Base-by-base conservation (phyloP, 2,797 vertebrate species). In the Synaphobranchus kaupii region DNA sequence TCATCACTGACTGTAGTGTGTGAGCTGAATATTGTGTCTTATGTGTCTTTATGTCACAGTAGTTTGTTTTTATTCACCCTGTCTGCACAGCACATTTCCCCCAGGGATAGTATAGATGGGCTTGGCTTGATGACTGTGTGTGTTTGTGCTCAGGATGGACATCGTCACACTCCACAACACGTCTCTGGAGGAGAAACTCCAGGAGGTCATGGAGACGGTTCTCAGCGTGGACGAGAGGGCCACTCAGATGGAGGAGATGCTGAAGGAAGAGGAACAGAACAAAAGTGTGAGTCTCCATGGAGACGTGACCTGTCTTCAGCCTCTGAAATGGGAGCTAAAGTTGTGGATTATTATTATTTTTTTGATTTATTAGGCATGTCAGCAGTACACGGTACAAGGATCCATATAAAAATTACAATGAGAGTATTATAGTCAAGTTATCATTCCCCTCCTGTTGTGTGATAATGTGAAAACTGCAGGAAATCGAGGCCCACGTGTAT, bases 171-270 rank as follows among this genome's bases (percentile, higher is more conserved):
- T 90, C 84, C 92, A 95, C 90, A 98, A 96, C 60, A 25, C 87
- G n/a, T 92, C 89, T 0, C 94, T 98, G 88, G 92, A 92, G 66
- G 92, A 94, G 88, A 98, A 97, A 91, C 94, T 98, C 89, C 94
- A 92, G 81, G 71, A 86, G 5, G 94, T 96, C 85, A 97, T 92
- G 4, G 95, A 98, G 91, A 94, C 95, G 0, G 94, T 94, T 0
- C 92, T 98, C 48, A 96, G 93, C 86, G 93, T 96, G 88, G 98
- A 99, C 92, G 98, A 99, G 89, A 96, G 93, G 92, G 97, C 97
- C 20, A 92, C 93, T 9, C 97, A 95, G 91, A 94, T 98, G 96
- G 98, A 99, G 86, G 96, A 96, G 89, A 94, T 97, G 84, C 89
- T 97, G 52, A 97, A 93, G 88, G 97, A 98, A 0, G 96, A 97